Evolutionary conservation across 2,113 vertebrate species (phyloP), one percentile per base, ranked within the genome.

Genomic region (Bubalus kerabau): DNA sequence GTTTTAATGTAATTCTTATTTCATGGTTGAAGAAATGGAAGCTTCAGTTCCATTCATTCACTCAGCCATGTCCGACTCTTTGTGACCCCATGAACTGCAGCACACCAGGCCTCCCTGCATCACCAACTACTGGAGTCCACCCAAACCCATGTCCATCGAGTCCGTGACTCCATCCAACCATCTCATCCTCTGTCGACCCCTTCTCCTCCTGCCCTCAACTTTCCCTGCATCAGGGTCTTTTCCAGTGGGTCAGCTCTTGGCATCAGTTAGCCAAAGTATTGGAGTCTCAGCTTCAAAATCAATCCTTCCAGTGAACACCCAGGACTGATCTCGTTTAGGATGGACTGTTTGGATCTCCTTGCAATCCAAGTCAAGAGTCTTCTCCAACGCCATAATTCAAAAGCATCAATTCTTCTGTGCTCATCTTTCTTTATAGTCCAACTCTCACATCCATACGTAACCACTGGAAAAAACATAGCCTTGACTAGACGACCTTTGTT

Each of bases 51-150:
- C n/a, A 4, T 67, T 21, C 64, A 36, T n/a, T 71, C 4, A 0
- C 2, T 36, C n/a, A 71, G 4, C 36, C 0, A 1, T 67, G 32
- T 36, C 16, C 4, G n/a, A 36, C 16, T 36, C 32, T 19, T 19
- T 36, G 64, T 0, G 1, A 36, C 17, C 32, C 16, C 64, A 67
- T 9, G 2, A 67, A 36, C 0, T 0, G 0, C 32, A 36, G 64
- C 8, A 5, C 0, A 0, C 8, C 32, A 36, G 64, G 17, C 8
- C 32, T 67, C 15, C 8, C 4, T 67, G 32, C 32, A 67, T 67
- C 64, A 67, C 32, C 64, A 67, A 10, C 17, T 36, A 32, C 32
- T 2, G 4, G 64, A 67, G 32, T n/a, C 9, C 7, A 19, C 32
- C 17, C 17, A 67, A 36, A 67, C 32, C 4, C 32, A n/a, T 21